Conservation (phyloP, 2,797 vertebrate species). For the Lepus oiostolus region DNA sequence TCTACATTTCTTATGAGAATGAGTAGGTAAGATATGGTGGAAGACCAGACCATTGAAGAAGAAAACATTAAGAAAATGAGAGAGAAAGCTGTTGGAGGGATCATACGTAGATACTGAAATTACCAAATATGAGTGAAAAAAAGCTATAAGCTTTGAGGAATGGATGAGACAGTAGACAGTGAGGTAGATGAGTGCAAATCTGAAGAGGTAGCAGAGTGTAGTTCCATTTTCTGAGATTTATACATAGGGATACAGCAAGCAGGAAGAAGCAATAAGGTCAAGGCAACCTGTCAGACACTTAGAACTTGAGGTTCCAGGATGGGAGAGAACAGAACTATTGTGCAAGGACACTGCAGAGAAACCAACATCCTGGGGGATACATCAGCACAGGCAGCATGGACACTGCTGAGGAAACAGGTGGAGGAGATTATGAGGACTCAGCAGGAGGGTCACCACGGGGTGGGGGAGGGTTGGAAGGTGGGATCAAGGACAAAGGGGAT, state of each 20-base stretch:
- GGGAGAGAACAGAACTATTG: not conserved
- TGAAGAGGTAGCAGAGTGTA: not conserved
- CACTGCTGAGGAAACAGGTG: not conserved
- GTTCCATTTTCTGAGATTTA: not conserved
- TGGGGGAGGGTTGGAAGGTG: not conserved
- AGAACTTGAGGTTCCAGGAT: not conserved
- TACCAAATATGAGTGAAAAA: not conserved
- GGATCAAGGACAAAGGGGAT: not conserved
- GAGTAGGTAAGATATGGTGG: not conserved
- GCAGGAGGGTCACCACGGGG: not conserved
- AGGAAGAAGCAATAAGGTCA: not conserved
- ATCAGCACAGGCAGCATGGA: not conserved
- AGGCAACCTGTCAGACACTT: not conserved
- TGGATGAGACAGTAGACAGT: not conserved
- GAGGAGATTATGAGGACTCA: not conserved
- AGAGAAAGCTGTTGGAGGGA: not conserved
- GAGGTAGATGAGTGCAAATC: fast-evolving
- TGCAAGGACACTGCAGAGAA: not conserved
- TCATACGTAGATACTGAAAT: not conserved
- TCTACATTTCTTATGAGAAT: not conserved
- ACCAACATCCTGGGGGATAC: not conserved
- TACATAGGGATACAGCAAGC: not conserved
- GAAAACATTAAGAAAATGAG: not conserved
- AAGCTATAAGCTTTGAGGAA: not conserved
- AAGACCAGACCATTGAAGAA: not conserved